Evolutionary conservation across 2,797 vertebrate genomes (phyloP), one percentile per base, ranked within the genome.

Genomic region (Poeciliopsis infans): DNA sequence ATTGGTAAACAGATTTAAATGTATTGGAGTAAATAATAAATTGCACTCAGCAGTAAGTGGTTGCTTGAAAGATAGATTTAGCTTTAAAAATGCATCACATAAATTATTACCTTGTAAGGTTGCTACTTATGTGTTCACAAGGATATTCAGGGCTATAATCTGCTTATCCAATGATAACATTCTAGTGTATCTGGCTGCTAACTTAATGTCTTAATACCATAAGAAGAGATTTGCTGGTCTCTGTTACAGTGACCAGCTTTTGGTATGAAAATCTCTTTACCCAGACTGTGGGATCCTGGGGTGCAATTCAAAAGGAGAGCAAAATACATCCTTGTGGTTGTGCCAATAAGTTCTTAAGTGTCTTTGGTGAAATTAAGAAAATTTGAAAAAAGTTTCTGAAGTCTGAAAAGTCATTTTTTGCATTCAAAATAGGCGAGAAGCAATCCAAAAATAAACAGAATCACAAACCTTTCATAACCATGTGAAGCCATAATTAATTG

Each of bases 201-300:
- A 85, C 85, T 90, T 90, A 85, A 79, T 72, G 76, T 91, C 89
- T 88, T 93, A 92, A 92, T 91, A 79, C 90, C 85, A 82, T 92
- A 90, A 91, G 87, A 89, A 77, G 89, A 90, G 88, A 93, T 93
- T 93, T 92, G 31, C 86, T 85, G 70, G 2, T 87, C 90, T 91
- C 69, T 68, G 85, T 89, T 92, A 91, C 88, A 88, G 83, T 91
- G 91, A 84, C 91, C 87, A 73, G 88, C 77, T 85, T 86, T 90
- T 76, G 76, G 77, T 84, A 83, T 16, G 18, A 88, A 90, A 87
- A 84, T 83, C 86, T 87, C 85, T 90, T 90, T 86, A 76, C 80
- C 86, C 61, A 13, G 55, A 76, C 80, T 83, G 8, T 76, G 68
- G 74, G 16, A 47, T 91, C 84, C 90, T 73, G 47, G 57, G 12